A percentile compares a stretch with the other conserved stretches of the same genome.
Conservation (phyloP, 1,140 invertebrate genomes). For the Drosophila miranda region DNA sequence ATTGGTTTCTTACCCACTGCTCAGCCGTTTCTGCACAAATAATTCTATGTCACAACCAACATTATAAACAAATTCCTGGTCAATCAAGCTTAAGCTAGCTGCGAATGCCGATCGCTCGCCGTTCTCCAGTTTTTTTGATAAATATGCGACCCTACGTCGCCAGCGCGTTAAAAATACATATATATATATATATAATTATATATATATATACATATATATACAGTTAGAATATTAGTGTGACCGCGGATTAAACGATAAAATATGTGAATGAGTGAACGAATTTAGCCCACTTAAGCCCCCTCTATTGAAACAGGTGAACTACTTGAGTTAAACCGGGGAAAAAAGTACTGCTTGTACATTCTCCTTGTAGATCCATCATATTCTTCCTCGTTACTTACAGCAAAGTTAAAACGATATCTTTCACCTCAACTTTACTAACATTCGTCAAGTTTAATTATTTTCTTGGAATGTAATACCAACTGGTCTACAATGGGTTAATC, state of each 20-base stretch:
- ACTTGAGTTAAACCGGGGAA: too few relatives aligned
- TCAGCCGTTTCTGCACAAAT: conserved; percentile 72
- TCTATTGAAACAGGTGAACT: too few relatives aligned
- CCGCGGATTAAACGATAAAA: neutral
- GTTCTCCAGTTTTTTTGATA: conserved; percentile 72
- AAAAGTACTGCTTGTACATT: neutral
- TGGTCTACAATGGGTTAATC: too few relatives aligned
- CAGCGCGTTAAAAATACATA: conserved; percentile 1
- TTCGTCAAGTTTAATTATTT: too few relatives aligned
- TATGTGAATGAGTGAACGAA: too few relatives aligned
- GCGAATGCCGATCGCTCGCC: conserved; percentile 51
- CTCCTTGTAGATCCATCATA: too few relatives aligned
- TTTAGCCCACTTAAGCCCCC: too few relatives aligned
- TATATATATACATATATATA: conserved; percentile 38
- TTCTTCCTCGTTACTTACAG: too few relatives aligned
- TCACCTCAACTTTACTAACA: too few relatives aligned
- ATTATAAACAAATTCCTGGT: conserved; percentile 80
- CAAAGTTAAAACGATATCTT: too few relatives aligned
- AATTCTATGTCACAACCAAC: conserved; percentile 76
- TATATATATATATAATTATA: conserved; percentile 6
- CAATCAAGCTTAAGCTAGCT: conserved; percentile 71
- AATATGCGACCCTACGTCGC: conserved; percentile 71
- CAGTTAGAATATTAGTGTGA: conserved; percentile 35
- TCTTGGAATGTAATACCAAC: too few relatives aligned
- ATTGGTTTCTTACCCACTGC: conserved; percentile 69